A percentile compares a stretch with the other conserved stretches of the same genome.
Evolutionary conservation across 2,888 invertebrate species (phyloP).

Genomic region (Drosophila robusta): DNA sequence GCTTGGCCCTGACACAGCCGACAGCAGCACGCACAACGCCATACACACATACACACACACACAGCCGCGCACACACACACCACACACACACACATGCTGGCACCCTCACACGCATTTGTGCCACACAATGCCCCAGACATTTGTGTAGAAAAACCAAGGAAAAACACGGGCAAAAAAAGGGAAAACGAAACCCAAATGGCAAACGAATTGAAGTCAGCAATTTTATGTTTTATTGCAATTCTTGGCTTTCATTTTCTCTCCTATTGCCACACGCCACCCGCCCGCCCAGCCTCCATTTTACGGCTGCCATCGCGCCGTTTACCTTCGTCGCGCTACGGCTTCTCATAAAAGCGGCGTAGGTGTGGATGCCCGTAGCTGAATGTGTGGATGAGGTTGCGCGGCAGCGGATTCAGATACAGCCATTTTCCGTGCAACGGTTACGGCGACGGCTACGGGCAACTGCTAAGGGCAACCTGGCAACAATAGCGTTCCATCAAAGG

Average conservation of each 20-base stretch:
- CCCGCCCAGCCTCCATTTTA: slow-evolving; percentile 15
- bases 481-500: slow-evolving; percentile 61
- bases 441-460: slow-evolving; percentile 1
- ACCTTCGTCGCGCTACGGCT: slow-evolving; percentile 51
- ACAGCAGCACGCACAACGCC: slow-evolving; percentile 49
- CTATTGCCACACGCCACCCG: slow-evolving; percentile 3
- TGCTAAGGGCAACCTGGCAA: slow-evolving; percentile 47
- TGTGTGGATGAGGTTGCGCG: slow-evolving; percentile 34
- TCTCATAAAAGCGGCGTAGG: slow-evolving; percentile 44
- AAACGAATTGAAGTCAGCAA: slow-evolving; percentile 80
- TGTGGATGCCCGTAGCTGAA: slow-evolving; percentile 3
- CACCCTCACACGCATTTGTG: slow-evolving; percentile 34
- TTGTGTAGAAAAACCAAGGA: slow-evolving; percentile 23
- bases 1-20: slow-evolving; percentile 55
- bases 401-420: slow-evolving; percentile 56
- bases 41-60: slow-evolving; percentile 16
- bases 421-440: slow-evolving; percentile 44
- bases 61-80: slow-evolving; percentile 19
- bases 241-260: slow-evolving; percentile 65
- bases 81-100: slow-evolving; percentile 4
- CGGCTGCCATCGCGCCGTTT: slow-evolving; percentile 27
- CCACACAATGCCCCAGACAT: slow-evolving; percentile 57
- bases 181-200: slow-evolving; percentile 74
- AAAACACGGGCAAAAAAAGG: slow-evolving; percentile 32
- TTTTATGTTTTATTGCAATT: slow-evolving; percentile 80